phyloP scores from a whole-genome alignment of 2,113 vertebrate species.

The Oryzias javanicus region DNA sequence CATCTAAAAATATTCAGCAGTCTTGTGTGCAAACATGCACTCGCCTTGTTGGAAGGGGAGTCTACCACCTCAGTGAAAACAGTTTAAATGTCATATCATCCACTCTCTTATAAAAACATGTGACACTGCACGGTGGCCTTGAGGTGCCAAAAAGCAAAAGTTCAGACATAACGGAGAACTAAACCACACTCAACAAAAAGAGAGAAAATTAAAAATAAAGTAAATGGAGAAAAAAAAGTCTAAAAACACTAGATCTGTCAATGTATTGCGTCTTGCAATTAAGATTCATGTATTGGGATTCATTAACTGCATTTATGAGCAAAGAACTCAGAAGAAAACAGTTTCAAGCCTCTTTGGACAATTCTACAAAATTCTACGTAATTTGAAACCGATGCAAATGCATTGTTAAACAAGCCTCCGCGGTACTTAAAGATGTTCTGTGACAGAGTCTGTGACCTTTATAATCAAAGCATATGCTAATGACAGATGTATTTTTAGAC shows the following conservation, averaged over 20 bases:
- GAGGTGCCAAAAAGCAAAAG: neutral
- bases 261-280: no score
- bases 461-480: conserved; percentile 74
- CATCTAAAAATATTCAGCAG: conserved; percentile 33
- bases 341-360: conserved; percentile 11
- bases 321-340: conserved; percentile 25
- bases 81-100: conserved; percentile 3
- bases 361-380: conserved; percentile 53
- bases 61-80: neutral
- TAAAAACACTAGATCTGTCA: no score
- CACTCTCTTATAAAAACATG: neutral
- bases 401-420: conserved; percentile 63
- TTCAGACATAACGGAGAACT: neutral
- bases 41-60: neutral
- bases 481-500: conserved; percentile 67
- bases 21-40: conserved; percentile 3
- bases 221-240: no score
- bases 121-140: conserved; percentile 6
- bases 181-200: neutral
- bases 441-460: conserved; percentile 66
- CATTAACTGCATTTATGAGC: no score
- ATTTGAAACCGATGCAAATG: conserved; percentile 60
- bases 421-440: conserved; percentile 53
- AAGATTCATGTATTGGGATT: no score
- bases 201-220: neutral